phyloP scores from a whole-genome alignment of 2,797 vertebrate species.

The Tokudaia tokunoshimensis region DNA sequence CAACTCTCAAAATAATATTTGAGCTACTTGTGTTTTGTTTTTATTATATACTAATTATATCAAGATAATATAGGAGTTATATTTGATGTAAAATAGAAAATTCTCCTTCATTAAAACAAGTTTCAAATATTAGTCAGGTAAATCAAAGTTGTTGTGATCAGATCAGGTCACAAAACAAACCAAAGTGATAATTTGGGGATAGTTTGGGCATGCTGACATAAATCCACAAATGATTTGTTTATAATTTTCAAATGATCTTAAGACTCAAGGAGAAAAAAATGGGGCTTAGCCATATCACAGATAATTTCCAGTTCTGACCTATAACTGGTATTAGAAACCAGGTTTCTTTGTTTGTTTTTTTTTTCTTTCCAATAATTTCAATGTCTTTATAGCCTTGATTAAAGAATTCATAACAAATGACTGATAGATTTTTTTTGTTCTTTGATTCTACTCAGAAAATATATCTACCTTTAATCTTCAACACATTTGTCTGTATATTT shows the following conservation, averaged over 20 bases:
- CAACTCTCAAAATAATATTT: background rate
- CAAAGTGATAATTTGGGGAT: constrained; percentile 31
- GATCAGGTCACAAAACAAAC: background rate
- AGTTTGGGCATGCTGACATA: background rate
- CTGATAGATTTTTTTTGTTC: background rate
- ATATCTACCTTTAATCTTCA: constrained; percentile 61
- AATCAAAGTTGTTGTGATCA: background rate
- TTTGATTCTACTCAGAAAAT: constrained; percentile 63
- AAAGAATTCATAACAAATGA: constrained; percentile 58
- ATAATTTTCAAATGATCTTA: background rate
- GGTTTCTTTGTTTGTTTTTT: background rate
- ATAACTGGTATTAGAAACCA: background rate
- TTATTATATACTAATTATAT: background rate
- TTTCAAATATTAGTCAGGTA: background rate
- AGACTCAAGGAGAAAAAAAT: background rate
- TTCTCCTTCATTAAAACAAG: background rate
- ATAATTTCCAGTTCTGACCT: background rate
- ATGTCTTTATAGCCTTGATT: constrained; percentile 35
- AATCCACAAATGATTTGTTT: constrained; percentile 37
- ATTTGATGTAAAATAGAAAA: constrained; percentile 6
- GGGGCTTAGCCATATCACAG: constrained; percentile 3
- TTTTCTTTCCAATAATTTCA: constrained; percentile 31
- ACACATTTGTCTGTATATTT: background rate
- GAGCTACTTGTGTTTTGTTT: background rate
- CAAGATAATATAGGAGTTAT: constrained; percentile 44